A percentile compares a stretch with the other conserved stretches of the same genome.
Conservation (phyloP, 2,113 vertebrate genomes). For the Periophthalmodon schlosseri region DNA sequence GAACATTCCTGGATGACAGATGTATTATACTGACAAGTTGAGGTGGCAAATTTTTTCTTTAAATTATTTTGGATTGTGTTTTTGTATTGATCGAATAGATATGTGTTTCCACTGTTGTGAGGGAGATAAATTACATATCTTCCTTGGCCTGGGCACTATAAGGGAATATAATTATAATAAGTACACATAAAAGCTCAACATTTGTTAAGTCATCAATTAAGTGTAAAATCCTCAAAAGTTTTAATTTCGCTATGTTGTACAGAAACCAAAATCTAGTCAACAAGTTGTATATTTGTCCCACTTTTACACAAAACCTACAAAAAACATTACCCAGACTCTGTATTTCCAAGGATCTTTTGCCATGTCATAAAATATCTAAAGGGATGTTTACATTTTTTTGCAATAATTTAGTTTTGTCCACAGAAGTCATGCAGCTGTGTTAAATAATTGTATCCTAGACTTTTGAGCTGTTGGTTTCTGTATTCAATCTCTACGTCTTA, state of each 20-base stretch:
- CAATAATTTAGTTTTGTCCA: constrained; percentile 70
- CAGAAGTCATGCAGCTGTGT: constrained; percentile 54
- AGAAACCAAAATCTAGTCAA: neutral
- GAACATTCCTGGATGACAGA: neutral
- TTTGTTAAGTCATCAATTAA: neutral
- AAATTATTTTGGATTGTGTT: neutral
- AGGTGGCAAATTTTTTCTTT: neutral
- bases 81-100: neutral
- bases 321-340: constrained; percentile 15
- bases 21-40: neutral
- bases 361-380: constrained; percentile 53
- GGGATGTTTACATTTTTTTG: constrained; percentile 75
- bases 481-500: constrained; percentile 46
- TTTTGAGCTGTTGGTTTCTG: constrained; percentile 51
- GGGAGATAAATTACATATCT: no score
- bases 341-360: constrained; percentile 57
- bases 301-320: constrained; percentile 5
- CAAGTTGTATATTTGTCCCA: constrained; percentile 6
- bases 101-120: no score
- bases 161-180: neutral
- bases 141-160: neutral
- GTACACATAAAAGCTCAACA: no score
- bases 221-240: neutral
- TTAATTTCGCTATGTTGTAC: neutral
- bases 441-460: constrained; percentile 42